Conservation (phyloP, 2,888 invertebrate genomes). For the Tridacna gigas region DNA sequence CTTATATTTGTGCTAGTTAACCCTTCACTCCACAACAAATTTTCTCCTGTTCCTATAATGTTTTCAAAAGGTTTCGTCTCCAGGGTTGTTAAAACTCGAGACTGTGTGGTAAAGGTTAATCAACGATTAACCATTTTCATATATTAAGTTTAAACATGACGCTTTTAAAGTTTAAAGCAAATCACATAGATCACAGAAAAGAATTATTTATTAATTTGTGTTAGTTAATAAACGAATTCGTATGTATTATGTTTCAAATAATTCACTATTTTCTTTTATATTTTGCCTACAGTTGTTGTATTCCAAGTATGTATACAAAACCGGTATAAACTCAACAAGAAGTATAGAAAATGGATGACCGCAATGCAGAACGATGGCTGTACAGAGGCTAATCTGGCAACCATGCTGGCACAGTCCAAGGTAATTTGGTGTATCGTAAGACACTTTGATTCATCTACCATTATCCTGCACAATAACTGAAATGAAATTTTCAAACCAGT, state of each 20-base stretch:
- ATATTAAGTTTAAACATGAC: too few relatives aligned
- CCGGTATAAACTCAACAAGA: slow-evolving; percentile 85
- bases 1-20: too few relatives aligned
- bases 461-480: too few relatives aligned
- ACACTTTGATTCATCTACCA: too few relatives aligned
- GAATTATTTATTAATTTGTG: too few relatives aligned
- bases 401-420: slow-evolving; percentile 58
- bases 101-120: neutral
- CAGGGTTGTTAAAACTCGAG: neutral
- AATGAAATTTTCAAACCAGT: too few relatives aligned
- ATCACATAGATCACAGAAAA: too few relatives aligned
- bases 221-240: too few relatives aligned
- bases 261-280: neutral
- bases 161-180: too few relatives aligned
- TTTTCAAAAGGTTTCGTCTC: neutral
- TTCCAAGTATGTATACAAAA: slow-evolving; percentile 85
- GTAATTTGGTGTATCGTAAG: slow-evolving; percentile 21
- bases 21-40: too few relatives aligned
- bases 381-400: slow-evolving; percentile 53
- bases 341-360: slow-evolving; percentile 81
- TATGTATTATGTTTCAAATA: too few relatives aligned
- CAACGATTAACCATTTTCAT: too few relatives aligned
- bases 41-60: slow-evolving; percentile 1
- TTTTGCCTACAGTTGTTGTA: slow-evolving; percentile 79
- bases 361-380: slow-evolving; percentile 60